A percentile compares a stretch with the other conserved stretches of the same genome.
These are phyloP conservation scores for Tyrannus savana DNA, from an alignment of 2,113 vertebrate species.

Conservation along the genomic window DNA sequence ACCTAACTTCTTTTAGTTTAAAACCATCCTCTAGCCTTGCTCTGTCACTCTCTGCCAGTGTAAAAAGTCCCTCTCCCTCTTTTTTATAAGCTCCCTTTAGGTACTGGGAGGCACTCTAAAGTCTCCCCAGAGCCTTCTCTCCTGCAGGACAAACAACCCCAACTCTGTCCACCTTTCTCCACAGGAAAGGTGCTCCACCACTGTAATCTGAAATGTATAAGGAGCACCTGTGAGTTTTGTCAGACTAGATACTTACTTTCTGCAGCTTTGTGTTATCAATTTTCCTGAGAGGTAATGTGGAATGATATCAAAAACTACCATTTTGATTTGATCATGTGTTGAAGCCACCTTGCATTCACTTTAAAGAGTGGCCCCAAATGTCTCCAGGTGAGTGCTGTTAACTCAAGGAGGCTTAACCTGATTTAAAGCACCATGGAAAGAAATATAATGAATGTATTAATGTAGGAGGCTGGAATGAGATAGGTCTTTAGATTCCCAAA, in stretches of 20 bases:
- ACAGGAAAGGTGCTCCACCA: background rate
- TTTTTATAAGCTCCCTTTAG: rapidly evolving
- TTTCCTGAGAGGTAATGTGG: background rate
- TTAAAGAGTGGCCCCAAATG: background rate
- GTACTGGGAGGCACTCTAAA: background rate
- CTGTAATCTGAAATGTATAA: background rate
- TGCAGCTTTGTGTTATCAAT: background rate
- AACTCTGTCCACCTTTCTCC: background rate
- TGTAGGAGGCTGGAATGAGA: background rate
- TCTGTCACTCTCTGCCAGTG: background rate
- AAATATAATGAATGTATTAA: background rate
- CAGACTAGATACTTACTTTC: background rate
- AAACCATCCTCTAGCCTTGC: background rate
- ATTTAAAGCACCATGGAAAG: background rate
- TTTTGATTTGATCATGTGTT: background rate
- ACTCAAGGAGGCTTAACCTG: background rate
- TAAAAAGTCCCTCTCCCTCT: background rate
- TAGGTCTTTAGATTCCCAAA: background rate
- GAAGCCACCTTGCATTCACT: background rate
- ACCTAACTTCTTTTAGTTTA: background rate
- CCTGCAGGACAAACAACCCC: background rate
- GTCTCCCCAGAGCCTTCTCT: background rate
- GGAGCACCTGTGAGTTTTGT: background rate
- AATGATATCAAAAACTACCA: background rate
- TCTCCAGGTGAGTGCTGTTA: background rate